Conservation (phyloP, 64 coral and sea anemone genomes). For the Anthopleura sola region DNA sequence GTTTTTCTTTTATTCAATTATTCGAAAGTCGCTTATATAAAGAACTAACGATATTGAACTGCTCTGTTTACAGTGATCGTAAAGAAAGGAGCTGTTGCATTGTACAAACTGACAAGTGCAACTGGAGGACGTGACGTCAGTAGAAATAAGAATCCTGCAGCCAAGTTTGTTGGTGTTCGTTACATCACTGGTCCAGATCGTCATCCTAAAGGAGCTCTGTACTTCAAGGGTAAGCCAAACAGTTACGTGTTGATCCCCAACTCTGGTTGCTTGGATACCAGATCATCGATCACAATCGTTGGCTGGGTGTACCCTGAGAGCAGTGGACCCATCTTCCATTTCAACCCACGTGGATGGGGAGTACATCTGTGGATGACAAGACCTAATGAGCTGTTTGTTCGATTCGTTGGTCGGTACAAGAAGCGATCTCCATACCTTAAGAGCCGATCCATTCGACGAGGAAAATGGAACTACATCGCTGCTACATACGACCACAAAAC, state of each 20-base stretch:
- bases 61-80: not conserved
- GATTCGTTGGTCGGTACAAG: not conserved
- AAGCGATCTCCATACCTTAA: constrained; percentile 12
- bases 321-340: constrained; percentile 42
- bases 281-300: constrained; percentile 34
- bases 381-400: constrained; percentile 29
- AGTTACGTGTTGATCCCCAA: constrained; percentile 56
- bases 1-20: too few relatives aligned
- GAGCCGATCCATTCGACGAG: constrained; percentile 11
- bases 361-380: constrained; percentile 18
- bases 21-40: too few relatives aligned
- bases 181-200: constrained; percentile 6
- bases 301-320: constrained; percentile 45
- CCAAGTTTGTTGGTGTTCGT: not conserved
- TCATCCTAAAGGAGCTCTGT: constrained; percentile 12
- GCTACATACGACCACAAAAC: constrained; percentile 39
- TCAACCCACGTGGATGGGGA: constrained; percentile 11
- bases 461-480: constrained; percentile 63
- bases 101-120: not conserved
- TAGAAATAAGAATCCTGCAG: constrained; percentile 16
- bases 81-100: not conserved
- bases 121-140: not conserved
- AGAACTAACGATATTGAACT: too few relatives aligned
- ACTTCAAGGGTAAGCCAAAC: constrained; percentile 10
- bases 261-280: constrained; percentile 37